Evolutionary conservation across 2,888 invertebrate genomes (phyloP).

Genomic region (Lasioglossum morio): DNA sequence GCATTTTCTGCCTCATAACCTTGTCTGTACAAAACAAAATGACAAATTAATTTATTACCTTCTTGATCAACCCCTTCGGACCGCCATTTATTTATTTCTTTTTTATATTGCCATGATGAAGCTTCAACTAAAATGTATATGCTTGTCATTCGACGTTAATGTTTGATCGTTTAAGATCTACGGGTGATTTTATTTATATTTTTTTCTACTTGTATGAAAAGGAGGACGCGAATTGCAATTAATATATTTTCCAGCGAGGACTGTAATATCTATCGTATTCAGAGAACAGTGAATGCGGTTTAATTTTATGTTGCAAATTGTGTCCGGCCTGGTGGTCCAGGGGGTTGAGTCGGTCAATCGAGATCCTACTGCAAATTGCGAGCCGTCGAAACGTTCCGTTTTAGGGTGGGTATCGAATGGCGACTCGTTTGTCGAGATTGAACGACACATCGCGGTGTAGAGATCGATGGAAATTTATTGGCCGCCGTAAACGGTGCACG

Average conservation of each 20-base stretch:
- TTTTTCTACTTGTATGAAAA: too few relatives aligned
- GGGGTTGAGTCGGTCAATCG: constrained; percentile 4
- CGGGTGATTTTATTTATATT: not conserved
- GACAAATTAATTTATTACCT: not conserved
- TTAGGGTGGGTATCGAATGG: not conserved
- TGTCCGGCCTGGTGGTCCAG: not conserved
- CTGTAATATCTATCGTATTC: not conserved
- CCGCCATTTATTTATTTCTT: not conserved
- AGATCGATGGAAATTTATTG: constrained; percentile 16
- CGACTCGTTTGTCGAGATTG: constrained; percentile 3
- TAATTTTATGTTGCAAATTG: constrained; percentile 8
- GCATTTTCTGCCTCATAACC: not conserved
- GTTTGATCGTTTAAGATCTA: not conserved
- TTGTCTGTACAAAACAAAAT: not conserved
- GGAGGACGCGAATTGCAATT: not conserved
- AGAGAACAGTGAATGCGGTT: not conserved
- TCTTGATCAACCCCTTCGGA: not conserved
- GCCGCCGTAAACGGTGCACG: not conserved
- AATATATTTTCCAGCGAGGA: not conserved
- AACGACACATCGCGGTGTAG: constrained; percentile 16
- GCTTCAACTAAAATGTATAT: too few relatives aligned
- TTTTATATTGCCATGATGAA: too few relatives aligned
- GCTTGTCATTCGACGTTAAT: too few relatives aligned
- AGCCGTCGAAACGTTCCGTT: constrained; percentile 1
- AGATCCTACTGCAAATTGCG: not conserved